These are phyloP conservation scores for Mus caroli DNA, from an alignment of 2,797 vertebrate species.

Conservation along the genomic window DNA sequence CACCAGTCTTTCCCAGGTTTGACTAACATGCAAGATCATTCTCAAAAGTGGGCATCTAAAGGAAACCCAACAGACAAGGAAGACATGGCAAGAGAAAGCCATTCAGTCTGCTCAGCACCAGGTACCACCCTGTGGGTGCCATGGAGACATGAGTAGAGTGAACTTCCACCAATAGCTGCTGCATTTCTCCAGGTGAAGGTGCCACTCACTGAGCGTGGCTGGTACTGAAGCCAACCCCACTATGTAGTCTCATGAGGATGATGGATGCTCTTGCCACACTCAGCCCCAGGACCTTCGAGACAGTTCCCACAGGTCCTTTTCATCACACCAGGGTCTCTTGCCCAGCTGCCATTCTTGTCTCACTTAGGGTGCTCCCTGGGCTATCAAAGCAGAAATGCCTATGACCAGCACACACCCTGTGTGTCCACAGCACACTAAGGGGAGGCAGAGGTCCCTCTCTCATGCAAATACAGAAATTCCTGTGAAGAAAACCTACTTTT, in stretches of 20 bases:
- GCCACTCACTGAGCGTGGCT: neutral
- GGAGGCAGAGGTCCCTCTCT: neutral
- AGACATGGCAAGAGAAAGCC: neutral
- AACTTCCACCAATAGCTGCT: neutral
- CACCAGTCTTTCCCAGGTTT: neutral
- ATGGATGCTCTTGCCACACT: neutral
- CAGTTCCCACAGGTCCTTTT: neutral
- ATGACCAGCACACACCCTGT: too few species aligned
- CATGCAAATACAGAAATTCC: neutral
- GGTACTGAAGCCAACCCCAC: neutral
- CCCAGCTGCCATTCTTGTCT: neutral
- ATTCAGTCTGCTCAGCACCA: neutral
- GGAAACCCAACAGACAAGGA: neutral
- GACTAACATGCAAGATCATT: neutral
- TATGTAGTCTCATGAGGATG: neutral
- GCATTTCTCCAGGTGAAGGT: neutral
- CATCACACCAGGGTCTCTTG: too few species aligned
- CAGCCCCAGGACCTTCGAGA: neutral
- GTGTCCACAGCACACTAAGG: neutral
- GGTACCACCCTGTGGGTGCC: neutral
- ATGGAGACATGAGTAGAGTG: neutral
- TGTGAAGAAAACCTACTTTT: neutral
- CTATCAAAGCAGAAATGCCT: neutral
- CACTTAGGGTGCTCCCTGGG: neutral
- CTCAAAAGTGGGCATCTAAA: neutral